phyloP scores from a whole-genome alignment of 2,888 invertebrate species.

The Acleris laterana region DNA sequence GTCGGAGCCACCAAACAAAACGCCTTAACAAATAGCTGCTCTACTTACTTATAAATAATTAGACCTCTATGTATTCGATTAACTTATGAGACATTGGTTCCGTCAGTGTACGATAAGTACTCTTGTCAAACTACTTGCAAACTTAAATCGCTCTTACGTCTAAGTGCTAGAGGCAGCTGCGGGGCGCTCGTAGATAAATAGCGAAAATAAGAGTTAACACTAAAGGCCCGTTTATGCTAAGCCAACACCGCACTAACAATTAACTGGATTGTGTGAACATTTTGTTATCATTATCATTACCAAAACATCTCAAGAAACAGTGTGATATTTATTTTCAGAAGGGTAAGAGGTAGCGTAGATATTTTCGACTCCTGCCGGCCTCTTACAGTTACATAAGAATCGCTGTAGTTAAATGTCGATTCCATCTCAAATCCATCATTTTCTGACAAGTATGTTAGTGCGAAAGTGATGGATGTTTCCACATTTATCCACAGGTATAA shows the following conservation, averaged over 20 bases:
- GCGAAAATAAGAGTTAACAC: conserved; percentile 26
- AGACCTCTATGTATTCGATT: conserved; percentile 63
- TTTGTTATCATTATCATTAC: no score
- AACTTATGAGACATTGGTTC: conserved; percentile 77
- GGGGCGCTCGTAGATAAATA: conserved; percentile 57
- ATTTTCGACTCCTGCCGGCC: no score
- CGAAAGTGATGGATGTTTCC: no score
- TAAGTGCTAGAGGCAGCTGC: conserved; percentile 65
- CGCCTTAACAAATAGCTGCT: conserved; percentile 53
- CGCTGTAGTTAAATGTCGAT: no score
- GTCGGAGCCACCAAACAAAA: conserved; percentile 60
- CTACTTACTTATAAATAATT: conserved; percentile 66
- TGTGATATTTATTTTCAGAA: no score
- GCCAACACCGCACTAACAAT: not conserved
- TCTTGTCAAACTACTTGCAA: conserved; percentile 60
- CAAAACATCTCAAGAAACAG: no score
- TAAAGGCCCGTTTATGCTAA: conserved; percentile 13
- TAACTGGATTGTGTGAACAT: not conserved
- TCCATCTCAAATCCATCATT: no score
- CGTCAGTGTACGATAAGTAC: conserved; percentile 55
- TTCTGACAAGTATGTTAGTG: no score
- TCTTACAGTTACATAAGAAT: no score
- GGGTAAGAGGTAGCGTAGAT: no score
- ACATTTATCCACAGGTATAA: no score
- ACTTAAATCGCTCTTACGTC: conserved; percentile 65